Base-by-base conservation (phyloP, 1,140 invertebrate genomes). In the Sycophila sp. region DNA sequence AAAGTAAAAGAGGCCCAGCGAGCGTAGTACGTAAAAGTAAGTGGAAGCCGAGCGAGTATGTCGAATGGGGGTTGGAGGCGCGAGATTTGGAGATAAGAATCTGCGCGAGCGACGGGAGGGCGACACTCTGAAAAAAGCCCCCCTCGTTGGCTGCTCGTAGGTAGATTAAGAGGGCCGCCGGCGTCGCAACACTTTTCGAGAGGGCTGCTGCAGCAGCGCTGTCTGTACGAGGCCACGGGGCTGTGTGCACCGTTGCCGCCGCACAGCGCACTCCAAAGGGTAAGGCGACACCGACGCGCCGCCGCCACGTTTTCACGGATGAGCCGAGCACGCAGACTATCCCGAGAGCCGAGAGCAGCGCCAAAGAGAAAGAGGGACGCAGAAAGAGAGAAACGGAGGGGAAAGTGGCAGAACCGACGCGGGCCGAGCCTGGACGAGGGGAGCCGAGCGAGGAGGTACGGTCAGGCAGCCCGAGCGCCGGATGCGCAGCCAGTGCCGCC, bases 401-500 rank as follows among this genome's bases (percentile, higher is more conserved):
- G 75, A 60, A 38, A 32, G 67, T 36, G 42, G 51, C 75, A 30
- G 34, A 17, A 10, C 32, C 22, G 40, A 5, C 73, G 75, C 75
- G 34, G 1, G 17, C 66, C 77, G 79, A 76, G 28, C 4, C 4
- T 1, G 1, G 26, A 58, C 82, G 82, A 82, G 81, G 10, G 42
- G n/a, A n/a, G n/a, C n/a, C n/a, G n/a, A n/a, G n/a, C n/a, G n/a
- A n/a, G n/a, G n/a, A n/a, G n/a, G n/a, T n/a, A 77, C 81, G 83
- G 83, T 76, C 73, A 59, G 58, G 59, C 70, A 76, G 70, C 77
- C 76, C 81, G 77, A 73, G 78, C 79, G 79, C 69, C 70, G n/a
- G 38, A 2, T 3, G 4, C 36, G 36, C 53, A 66, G 60, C 36
- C 72, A 67, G 45, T 68, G 26, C 40, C 15, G 38, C 49, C 80